phyloP scores from a whole-genome alignment of 2,888 invertebrate species.

The Gymnocheta viridis region DNA sequence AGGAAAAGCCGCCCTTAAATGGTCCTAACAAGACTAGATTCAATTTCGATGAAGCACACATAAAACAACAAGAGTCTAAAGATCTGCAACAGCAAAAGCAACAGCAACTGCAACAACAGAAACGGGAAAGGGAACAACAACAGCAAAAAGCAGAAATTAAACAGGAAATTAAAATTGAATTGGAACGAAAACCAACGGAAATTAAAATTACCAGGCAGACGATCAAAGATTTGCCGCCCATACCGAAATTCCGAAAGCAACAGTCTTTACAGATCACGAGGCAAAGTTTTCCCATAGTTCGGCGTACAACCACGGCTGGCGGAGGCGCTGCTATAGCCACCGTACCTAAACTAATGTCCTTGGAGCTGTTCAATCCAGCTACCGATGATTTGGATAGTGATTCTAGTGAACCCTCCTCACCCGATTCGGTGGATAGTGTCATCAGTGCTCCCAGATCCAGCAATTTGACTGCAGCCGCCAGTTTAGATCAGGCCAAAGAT shows the following conservation, averaged over 20 bases:
- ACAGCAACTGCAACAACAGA: constrained; percentile 79
- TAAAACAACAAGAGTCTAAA: constrained; percentile 72
- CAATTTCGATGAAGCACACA: constrained; percentile 77
- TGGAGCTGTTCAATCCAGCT: constrained; percentile 94
- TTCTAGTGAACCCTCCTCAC: constrained; percentile 91
- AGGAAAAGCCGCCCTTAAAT: constrained; percentile 42
- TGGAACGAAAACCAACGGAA: constrained; percentile 71
- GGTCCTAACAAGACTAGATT: constrained; percentile 72
- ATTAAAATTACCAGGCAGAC: constrained; percentile 85
- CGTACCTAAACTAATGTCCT: constrained; percentile 88
- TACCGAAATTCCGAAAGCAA: constrained; percentile 84
- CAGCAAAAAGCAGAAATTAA: constrained; percentile 1
- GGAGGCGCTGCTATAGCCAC: constrained; percentile 84
- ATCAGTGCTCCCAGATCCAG: constrained; percentile 85
- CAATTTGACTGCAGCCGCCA: constrained; percentile 56
- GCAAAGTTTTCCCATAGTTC: constrained; percentile 86
- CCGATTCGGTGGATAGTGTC: constrained; percentile 93
- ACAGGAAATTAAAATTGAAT: not conserved
- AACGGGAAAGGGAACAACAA: constrained; percentile 81
- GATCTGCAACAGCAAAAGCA: constrained; percentile 77
- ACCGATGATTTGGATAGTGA: constrained; percentile 95
- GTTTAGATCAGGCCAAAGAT: constrained; percentile 55
- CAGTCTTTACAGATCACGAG: constrained; percentile 80
- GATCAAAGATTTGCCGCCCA: constrained; percentile 85
- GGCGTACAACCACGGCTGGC: constrained; percentile 81